Percentiles rank a stretch among this genome's conserved stretches.
Evolutionary conservation across 2,797 vertebrate species (phyloP).

Genomic region (Falco concolor): DNA sequence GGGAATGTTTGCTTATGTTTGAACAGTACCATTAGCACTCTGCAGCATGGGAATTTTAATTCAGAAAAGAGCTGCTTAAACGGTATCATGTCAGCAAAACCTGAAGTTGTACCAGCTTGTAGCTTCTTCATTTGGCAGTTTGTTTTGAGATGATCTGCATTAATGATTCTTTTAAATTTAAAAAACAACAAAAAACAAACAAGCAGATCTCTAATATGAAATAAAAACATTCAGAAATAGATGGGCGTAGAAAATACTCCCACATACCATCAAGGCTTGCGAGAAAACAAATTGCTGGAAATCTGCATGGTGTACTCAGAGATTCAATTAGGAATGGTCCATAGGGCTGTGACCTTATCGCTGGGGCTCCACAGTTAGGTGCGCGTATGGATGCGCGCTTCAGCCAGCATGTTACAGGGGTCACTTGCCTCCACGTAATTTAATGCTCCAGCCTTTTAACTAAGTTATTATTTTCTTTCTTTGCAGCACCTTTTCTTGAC

Average conservation of each 20-base stretch:
- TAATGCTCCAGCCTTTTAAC: neutral
- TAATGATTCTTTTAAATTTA: neutral
- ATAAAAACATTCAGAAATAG: neutral
- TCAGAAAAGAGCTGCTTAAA: neutral
- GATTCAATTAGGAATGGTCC: neutral
- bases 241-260: neutral
- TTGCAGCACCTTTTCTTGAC: constrained; percentile 91
- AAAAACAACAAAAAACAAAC: neutral
- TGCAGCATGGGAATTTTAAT: neutral
- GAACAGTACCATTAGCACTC: neutral
- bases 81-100: neutral
- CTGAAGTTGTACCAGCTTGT: neutral
- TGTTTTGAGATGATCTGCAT: neutral
- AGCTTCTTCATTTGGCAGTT: neutral
- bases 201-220: neutral
- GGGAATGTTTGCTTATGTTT: neutral
- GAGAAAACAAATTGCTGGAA: neutral
- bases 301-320: neutral
- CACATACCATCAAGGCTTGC: rapidly evolving
- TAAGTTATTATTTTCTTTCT: neutral
- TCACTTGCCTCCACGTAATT: rapidly evolving
- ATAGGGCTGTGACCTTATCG: neutral
- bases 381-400: neutral
- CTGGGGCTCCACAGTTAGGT: neutral
- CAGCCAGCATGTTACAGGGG: neutral